Percentiles rank a stretch among this genome's conserved stretches.
phyloP scores from a whole-genome alignment of 2,113 vertebrate genomes.

The Stegostoma tigrinum region DNA sequence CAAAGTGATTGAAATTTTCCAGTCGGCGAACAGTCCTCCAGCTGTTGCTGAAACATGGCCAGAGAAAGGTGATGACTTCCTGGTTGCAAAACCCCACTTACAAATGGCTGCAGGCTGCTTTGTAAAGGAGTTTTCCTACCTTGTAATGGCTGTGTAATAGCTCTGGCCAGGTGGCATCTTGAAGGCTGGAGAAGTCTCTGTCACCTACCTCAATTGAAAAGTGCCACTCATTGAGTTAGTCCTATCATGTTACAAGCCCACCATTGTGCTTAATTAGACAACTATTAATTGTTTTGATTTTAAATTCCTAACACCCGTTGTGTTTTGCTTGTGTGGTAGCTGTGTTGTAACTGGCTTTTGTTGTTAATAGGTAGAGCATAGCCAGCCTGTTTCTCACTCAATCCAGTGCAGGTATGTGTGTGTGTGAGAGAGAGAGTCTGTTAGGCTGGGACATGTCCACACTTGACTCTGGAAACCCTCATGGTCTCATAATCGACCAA shows the following conservation, averaged over 20 bases:
- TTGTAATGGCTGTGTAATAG: not conserved
- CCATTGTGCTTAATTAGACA: not conserved
- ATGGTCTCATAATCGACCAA: not conserved
- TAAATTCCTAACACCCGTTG: not conserved
- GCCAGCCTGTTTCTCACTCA: not conserved
- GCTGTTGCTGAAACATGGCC: too few relatives aligned
- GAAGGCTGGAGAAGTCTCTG: not conserved
- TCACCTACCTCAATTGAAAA: not conserved
- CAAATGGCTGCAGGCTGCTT: not conserved
- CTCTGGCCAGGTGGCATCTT: not conserved
- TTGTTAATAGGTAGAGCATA: not conserved
- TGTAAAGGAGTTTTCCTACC: not conserved
- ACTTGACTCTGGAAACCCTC: not conserved
- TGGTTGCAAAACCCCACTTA: not conserved
- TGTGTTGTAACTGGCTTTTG: not conserved
- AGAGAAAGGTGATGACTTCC: not conserved
- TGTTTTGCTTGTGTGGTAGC: not conserved
- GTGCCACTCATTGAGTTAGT: not conserved
- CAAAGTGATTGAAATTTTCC: not conserved
- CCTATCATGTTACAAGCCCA: not conserved
- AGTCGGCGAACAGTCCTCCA: not conserved
- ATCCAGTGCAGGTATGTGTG: not conserved
- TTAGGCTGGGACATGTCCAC: not conserved
- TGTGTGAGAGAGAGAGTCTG: too few relatives aligned
- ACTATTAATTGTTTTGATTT: not conserved